Percentiles rank a stretch among this genome's conserved stretches.
phyloP scores from a whole-genome alignment of 2,113 vertebrate genomes.

The Coracopsis vasa region DNA sequence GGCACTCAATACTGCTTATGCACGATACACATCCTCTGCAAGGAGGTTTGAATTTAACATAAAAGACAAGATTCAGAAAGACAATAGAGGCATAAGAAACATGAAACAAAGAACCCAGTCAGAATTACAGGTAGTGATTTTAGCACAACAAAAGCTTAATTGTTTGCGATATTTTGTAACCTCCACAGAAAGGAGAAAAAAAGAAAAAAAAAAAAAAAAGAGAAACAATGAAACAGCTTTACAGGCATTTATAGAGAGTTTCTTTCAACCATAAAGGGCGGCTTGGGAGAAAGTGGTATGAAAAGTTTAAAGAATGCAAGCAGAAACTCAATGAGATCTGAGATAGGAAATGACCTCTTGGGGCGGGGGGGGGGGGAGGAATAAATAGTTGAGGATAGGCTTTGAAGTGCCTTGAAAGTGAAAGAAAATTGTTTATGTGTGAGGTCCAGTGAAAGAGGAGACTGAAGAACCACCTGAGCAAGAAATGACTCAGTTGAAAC shows the following conservation, averaged over 20 bases:
- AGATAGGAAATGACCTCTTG: not conserved
- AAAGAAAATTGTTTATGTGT: not conserved
- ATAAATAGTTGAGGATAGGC: not conserved
- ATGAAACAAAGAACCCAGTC: not conserved
- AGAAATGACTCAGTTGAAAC: not conserved
- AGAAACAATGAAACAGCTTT: not conserved
- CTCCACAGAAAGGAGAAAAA: not conserved
- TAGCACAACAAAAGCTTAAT: not conserved
- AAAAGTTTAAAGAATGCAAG: not conserved
- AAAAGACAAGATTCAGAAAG: not conserved
- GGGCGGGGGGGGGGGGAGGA: too few species aligned
- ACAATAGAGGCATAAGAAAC: not conserved
- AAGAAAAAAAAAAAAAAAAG: not conserved
- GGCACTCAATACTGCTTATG: not conserved
- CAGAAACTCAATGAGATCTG: not conserved
- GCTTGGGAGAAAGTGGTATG: not conserved
- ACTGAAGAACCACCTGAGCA: not conserved
- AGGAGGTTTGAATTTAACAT: not conserved
- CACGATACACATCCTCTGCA: not conserved
- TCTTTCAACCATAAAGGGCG: not conserved
- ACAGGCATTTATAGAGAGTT: not conserved
- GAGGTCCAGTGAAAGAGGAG: not conserved
- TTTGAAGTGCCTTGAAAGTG: slow-evolving; percentile 14
- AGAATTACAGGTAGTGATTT: not conserved
- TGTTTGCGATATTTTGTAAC: not conserved